Base-by-base conservation (phyloP, 2,888 invertebrate species). In the Amphipyra berbera region DNA sequence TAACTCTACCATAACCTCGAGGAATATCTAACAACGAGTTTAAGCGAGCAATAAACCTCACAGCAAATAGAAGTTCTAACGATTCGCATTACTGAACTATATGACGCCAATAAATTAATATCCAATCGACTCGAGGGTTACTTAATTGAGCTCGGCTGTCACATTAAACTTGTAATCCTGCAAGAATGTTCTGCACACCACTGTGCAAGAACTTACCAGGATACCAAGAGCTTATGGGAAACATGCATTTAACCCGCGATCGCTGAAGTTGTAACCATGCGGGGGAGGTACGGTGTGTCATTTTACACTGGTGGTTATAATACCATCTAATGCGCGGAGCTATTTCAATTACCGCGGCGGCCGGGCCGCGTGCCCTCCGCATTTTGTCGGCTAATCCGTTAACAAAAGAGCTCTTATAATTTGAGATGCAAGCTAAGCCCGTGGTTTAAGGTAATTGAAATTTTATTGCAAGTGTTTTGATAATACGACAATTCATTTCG, bases 71-170 rank as follows among this genome's bases (percentile, higher is more conserved):
- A 54, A 61, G 44, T 56, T 44, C 53, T 41, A 76, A 49, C 48
- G 54, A 59, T 68, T 54, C 41, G 53, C 72, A 79, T 75, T 73
- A 61, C 68, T 52, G 64, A 69, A 74, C 74, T 77, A 76, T 82
- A 83, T 81, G 84, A 82, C 80, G 79, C 82, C 86, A 86, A 87
- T 88, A 88, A 85, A 89, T 89, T 88, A 88, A 88, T 89, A 86
- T 85, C 84, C 82, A 86, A 88, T 88, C 87, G 87, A 84, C 82
- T 84, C 83, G 84, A 81, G 87, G 88, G 87, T 83, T 84, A 85
- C 82, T 86, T 87, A 88, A 88, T 87, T 81, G 83, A 79, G 79
- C 82, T 79, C 78, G 87, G 73, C 77, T 80, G 78, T 86, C 87
- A 88, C 85, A 86, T 83, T 81, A 77, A 84, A 86, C 85, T 85